These are phyloP conservation scores for Himalopsyche phryganea DNA, from an alignment of 1,140 invertebrate species.

Conservation along the genomic window DNA sequence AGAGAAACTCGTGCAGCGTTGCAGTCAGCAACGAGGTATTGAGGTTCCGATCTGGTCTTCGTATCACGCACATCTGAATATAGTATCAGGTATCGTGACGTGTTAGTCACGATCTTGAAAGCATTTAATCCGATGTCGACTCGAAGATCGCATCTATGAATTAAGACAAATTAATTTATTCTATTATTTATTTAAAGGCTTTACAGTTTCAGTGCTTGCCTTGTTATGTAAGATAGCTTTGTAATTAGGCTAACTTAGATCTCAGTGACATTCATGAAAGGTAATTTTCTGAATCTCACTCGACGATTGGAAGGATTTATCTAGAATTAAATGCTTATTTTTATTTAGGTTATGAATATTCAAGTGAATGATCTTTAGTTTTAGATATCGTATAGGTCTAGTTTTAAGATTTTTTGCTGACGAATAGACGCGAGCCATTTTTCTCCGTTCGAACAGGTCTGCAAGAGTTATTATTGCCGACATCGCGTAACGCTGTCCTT, in stretches of 20 bases:
- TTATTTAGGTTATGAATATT: constrained; percentile 13
- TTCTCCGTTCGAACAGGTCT: constrained; percentile 18
- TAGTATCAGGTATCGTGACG: constrained; percentile 29
- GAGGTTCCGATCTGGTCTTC: not conserved
- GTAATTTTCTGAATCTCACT: constrained; percentile 31
- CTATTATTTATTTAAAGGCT: constrained; percentile 15
- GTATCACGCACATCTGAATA: constrained; percentile 16
- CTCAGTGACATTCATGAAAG: constrained; percentile 26
- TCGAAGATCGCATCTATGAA: constrained; percentile 7
- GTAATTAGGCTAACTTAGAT: constrained; percentile 13
- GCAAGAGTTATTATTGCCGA: constrained; percentile 6
- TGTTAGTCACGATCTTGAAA: constrained; percentile 28
- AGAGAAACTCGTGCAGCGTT: constrained; percentile 14
- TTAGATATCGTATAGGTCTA: constrained; percentile 8
- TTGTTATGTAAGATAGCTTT: constrained; percentile 9
- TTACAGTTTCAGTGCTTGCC: constrained; percentile 21
- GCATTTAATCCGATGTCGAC: constrained; percentile 28
- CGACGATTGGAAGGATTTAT: constrained; percentile 8
- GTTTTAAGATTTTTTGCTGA: constrained; percentile 26
- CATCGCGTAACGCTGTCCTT: constrained; percentile 14
- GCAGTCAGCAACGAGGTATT: constrained; percentile 16
- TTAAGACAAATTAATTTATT: constrained; percentile 29
- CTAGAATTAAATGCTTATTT: constrained; percentile 7
- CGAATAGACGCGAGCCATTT: constrained; percentile 21
- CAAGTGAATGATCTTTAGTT: constrained; percentile 10